Evolutionary conservation across 1,140 invertebrate genomes (phyloP).

Genomic region (Euwallacea similis): DNA sequence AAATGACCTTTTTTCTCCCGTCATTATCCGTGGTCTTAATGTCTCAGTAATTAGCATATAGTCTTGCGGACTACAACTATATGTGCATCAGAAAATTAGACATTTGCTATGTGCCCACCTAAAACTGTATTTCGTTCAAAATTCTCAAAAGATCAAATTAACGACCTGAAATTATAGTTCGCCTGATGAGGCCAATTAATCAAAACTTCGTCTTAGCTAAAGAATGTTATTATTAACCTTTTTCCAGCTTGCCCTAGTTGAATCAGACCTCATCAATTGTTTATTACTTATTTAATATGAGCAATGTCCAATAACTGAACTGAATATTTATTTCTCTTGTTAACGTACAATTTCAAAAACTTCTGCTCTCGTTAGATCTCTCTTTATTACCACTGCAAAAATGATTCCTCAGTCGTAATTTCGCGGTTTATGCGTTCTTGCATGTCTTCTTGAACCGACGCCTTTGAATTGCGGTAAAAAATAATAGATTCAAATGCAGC

Average conservation of each 20-base stretch:
- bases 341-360: too few relatives aligned
- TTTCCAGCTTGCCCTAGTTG: conserved; percentile 6
- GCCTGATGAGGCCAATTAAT: conserved; percentile 19
- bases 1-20: conserved; percentile 18
- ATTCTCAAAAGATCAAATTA: conserved; percentile 3
- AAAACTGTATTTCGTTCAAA: background rate
- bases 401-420: conserved; percentile 11
- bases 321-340: too few relatives aligned
- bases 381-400: conserved; percentile 6
- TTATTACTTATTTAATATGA: too few relatives aligned
- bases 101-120: too few relatives aligned
- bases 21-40: conserved; percentile 7
- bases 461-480: too few relatives aligned
- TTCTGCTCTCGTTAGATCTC: too few relatives aligned
- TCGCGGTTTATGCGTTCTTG: conserved; percentile 7
- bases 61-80: too few relatives aligned
- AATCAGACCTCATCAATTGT: too few relatives aligned
- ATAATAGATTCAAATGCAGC: too few relatives aligned
- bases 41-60: conserved; percentile 6
- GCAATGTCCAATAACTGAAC: too few relatives aligned
- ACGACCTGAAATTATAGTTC: conserved; percentile 27
- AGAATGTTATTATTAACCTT: conserved; percentile 25
- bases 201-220: conserved; percentile 14
- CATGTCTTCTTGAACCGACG: too few relatives aligned
- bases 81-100: too few relatives aligned